Evolutionary conservation across 2,797 vertebrate species (phyloP).

Genomic region (Anguilla megastoma): DNA sequence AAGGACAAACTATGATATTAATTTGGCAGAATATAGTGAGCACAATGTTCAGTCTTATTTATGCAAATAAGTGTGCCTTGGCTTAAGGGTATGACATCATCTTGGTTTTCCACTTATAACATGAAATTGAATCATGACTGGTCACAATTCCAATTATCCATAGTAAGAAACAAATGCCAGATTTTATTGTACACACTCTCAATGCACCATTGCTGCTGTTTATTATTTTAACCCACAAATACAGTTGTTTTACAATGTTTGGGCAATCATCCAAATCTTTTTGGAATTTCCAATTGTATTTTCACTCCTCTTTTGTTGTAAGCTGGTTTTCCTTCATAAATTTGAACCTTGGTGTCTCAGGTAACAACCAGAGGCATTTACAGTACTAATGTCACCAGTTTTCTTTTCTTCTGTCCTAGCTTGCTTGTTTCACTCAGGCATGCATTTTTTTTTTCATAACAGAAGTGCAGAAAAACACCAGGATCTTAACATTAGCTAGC

Average conservation of each 20-base stretch:
- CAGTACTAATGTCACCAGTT: background rate
- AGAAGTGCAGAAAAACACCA: background rate
- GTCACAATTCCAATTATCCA: background rate
- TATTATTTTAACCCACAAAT: background rate
- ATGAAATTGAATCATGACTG: background rate
- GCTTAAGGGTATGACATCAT: background rate
- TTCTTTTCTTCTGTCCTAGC: background rate
- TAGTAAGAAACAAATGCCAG: background rate
- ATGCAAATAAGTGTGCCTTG: background rate
- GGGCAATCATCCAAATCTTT: background rate
- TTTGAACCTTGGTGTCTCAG: background rate
- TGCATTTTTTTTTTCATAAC: slow-evolving; percentile 3
- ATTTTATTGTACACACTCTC: background rate
- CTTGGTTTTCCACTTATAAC: background rate
- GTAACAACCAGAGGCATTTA: background rate
- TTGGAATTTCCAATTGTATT: background rate
- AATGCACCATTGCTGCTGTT: background rate
- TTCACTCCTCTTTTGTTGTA: background rate
- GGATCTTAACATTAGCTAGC: too few species aligned
- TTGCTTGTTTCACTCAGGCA: background rate
- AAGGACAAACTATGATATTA: background rate
- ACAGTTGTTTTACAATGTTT: background rate
- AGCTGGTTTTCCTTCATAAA: background rate
- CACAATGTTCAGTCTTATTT: background rate
- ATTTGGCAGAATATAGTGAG: background rate